These are phyloP conservation scores for Pectinophora gossypiella DNA, from an alignment of 1,140 invertebrate genomes.

Conservation along the genomic window DNA sequence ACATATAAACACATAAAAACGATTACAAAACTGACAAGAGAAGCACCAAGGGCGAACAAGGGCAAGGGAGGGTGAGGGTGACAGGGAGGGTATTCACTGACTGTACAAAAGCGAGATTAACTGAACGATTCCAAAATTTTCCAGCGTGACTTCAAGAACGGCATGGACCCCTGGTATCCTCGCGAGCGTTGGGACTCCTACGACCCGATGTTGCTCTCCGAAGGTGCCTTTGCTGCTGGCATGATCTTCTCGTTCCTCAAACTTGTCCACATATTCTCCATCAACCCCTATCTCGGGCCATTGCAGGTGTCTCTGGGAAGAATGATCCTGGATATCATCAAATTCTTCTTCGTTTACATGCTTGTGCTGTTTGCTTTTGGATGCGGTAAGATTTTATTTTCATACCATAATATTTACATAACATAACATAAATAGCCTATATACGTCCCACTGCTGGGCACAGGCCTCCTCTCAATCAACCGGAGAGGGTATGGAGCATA, in stretches of 20 bases:
- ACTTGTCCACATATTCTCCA: slow-evolving; percentile 96
- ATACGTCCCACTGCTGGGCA: too few species aligned
- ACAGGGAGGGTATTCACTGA: not conserved
- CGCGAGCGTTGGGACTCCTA: slow-evolving; percentile 94
- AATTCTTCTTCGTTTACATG: slow-evolving; percentile 95
- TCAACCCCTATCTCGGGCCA: slow-evolving; percentile 95
- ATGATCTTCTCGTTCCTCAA: slow-evolving; percentile 97
- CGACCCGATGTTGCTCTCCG: slow-evolving; percentile 95
- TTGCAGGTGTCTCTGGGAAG: slow-evolving; percentile 89
- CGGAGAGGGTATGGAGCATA: too few species aligned
- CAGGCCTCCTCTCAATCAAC: too few species aligned
- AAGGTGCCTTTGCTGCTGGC: slow-evolving; percentile 95
- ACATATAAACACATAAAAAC: too few species aligned
- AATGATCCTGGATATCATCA: slow-evolving; percentile 95
- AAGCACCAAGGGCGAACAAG: too few species aligned
- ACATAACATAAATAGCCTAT: too few species aligned
- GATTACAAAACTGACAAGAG: too few species aligned
- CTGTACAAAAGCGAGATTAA: not conserved
- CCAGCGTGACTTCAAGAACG: slow-evolving; percentile 83
- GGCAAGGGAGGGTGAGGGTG: too few species aligned
- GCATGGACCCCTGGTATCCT: slow-evolving; percentile 87
- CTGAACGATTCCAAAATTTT: slow-evolving; percentile 9
- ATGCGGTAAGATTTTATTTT: slow-evolving; percentile 88
- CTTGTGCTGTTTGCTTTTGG: slow-evolving; percentile 93
- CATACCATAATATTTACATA: too few species aligned